phyloP scores from a whole-genome alignment of 1,140 invertebrate species.

The Melitaea cinxia region DNA sequence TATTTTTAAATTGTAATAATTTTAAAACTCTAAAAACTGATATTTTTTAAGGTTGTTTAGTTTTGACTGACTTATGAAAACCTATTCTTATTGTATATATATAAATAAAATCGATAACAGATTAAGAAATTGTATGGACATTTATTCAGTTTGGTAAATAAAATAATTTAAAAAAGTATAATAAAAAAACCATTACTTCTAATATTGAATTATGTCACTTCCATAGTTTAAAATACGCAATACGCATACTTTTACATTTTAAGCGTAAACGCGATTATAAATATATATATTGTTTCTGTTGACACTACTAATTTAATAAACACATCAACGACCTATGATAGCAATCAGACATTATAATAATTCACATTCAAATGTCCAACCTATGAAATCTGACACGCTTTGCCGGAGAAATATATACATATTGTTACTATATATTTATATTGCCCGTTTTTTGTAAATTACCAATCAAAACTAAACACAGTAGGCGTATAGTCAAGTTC shows the following conservation, averaged over 20 bases:
- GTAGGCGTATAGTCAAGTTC: too few relatives aligned
- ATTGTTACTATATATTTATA: neutral
- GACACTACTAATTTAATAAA: conserved; percentile 36
- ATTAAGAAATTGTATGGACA: too few relatives aligned
- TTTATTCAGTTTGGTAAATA: too few relatives aligned
- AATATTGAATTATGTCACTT: neutral
- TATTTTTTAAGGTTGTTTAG: too few relatives aligned
- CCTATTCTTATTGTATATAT: too few relatives aligned
- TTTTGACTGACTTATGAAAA: too few relatives aligned
- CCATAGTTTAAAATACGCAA: neutral
- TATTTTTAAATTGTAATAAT: too few relatives aligned
- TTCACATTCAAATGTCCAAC: conserved; percentile 41
- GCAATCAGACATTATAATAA: conserved; percentile 33
- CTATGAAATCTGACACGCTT: conserved; percentile 43
- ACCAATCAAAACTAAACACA: too few relatives aligned
- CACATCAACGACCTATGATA: conserved; percentile 35
- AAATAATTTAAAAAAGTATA: neutral
- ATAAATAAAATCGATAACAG: too few relatives aligned
- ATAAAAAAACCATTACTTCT: neutral
- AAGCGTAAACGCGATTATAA: too few relatives aligned
- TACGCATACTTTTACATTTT: too few relatives aligned
- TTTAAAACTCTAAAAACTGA: too few relatives aligned
- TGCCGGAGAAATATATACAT: conserved; percentile 6
- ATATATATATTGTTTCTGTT: conserved; percentile 3
- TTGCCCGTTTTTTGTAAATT: conserved; percentile 10